Base-by-base conservation (phyloP, 2,888 invertebrate genomes). In the Myopa testacea region DNA sequence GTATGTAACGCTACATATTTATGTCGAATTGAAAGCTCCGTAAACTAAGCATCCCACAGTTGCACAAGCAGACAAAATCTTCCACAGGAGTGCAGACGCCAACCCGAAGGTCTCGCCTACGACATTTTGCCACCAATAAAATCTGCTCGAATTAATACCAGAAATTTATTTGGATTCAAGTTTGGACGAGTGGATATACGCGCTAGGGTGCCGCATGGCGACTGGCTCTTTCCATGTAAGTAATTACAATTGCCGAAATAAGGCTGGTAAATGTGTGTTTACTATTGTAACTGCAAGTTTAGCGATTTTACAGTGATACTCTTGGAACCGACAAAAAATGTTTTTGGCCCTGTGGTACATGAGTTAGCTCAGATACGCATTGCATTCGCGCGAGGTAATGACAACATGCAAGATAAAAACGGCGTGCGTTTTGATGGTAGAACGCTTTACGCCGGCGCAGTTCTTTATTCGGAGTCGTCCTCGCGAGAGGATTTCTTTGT, bases 181-280 rank as follows among this genome's bases (percentile, higher is more conserved):
- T 95, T 93, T 84, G 95, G 95, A 7, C 91, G 90, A 73, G 90
- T 95, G 34, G 92, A 93, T 82, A 90, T 95, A 1, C 91, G 92
- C 60, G 95, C 95, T 0, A 94, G 93, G 86, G 84, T 95, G 52
- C 95, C 95, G 0, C 91, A 90, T 79, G 95, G 95, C 7, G 94
- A 95, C 85, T 95, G 95, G 95, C 89, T 95, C 26, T 92, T 93
- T 87, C 95, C 95, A 80, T 91, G 95, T 95, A 90, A 90, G 84
- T 83, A 3, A 70, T 55, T 12, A 38, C 40, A 38, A 8, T 10
- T 8, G 45, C 34, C 19, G 26, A 6, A 63, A 5, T 34, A 45
- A 45, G 7, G 45, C 45, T 26, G 26, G 1, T 26, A 4, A 1
- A 19, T 19, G 60, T 2, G 14, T 14, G 34, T 26, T 4, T 63